Conservation (phyloP, 37 sponge, comb jelly and placozoan species). For the Ephydatia muelleri region DNA sequence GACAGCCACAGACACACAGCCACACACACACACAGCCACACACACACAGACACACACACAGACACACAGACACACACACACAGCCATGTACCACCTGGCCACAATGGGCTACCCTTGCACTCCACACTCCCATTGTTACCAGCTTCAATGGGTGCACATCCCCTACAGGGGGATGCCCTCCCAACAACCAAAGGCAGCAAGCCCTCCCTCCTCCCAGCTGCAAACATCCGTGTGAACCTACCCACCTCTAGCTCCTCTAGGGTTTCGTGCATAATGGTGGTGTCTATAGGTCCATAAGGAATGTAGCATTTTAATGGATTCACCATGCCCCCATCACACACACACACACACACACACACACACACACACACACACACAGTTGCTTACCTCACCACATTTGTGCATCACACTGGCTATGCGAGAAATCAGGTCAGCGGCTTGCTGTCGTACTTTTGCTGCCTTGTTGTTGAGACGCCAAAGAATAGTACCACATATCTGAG, state of each 20-base stretch:
- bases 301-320: not conserved
- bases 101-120: no score
- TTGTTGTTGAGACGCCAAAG: slow-evolving; percentile 98
- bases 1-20: no score
- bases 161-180: no score
- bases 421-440: slow-evolving; percentile 97
- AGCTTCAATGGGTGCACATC: no score
- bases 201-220: no score
- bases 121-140: no score
- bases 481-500: slow-evolving; percentile 99
- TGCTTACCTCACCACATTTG: slow-evolving; percentile 87
- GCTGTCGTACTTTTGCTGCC: slow-evolving; percentile 96
- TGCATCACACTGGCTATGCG: slow-evolving; percentile 93
- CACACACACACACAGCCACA: no score
- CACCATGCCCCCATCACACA: not conserved
- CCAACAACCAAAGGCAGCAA: no score
- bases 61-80: no score
- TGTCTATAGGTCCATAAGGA: not conserved
- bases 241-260: not conserved
- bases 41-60: no score
- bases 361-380: slow-evolving; percentile 13
- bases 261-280: not conserved
- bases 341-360: slow-evolving; percentile 25
- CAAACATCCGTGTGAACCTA: no score
- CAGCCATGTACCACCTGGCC: no score